These are phyloP conservation scores for Hesperophylax magnus DNA, from an alignment of 1,140 invertebrate genomes.

Conservation along the genomic window DNA sequence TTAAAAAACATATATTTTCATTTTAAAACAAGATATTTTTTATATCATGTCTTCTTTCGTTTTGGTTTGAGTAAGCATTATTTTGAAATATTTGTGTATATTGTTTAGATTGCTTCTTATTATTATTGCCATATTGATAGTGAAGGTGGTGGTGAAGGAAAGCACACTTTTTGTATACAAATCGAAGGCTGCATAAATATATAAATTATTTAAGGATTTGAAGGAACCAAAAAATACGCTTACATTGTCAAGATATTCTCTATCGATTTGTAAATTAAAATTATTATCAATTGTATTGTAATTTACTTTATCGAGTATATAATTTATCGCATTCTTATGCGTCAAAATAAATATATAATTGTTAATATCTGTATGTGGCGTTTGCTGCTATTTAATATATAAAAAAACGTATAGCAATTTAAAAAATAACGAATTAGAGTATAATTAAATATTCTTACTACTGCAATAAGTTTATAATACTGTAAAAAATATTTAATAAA, in stretches of 20 bases:
- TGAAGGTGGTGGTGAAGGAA: neutral
- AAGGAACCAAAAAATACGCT: slow-evolving; percentile 43
- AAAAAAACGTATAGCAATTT: slow-evolving; percentile 49
- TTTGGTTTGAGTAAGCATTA: neutral
- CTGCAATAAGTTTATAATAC: slow-evolving; percentile 6
- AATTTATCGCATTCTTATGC: slow-evolving; percentile 45
- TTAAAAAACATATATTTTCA: neutral
- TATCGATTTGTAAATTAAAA: slow-evolving; percentile 10
- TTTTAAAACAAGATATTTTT: neutral
- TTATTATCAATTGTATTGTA: neutral
- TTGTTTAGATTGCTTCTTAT: no score
- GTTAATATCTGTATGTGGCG: slow-evolving; percentile 55
- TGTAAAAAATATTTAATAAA: neutral
- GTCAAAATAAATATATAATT: slow-evolving; percentile 46
- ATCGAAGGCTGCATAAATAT: slow-evolving; percentile 45
- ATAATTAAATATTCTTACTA: slow-evolving; percentile 22
- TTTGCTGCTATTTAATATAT: slow-evolving; percentile 54
- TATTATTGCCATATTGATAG: neutral
- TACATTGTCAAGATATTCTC: slow-evolving; percentile 28
- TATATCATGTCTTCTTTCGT: neutral
- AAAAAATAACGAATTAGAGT: slow-evolving; percentile 47
- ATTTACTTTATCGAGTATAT: slow-evolving; percentile 4
- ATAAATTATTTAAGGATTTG: slow-evolving; percentile 31
- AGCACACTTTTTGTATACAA: slow-evolving; percentile 34
- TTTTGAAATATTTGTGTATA: neutral